Conservation (phyloP, 1,140 invertebrate species). For the Brachionus asplanchnoidis region DNA sequence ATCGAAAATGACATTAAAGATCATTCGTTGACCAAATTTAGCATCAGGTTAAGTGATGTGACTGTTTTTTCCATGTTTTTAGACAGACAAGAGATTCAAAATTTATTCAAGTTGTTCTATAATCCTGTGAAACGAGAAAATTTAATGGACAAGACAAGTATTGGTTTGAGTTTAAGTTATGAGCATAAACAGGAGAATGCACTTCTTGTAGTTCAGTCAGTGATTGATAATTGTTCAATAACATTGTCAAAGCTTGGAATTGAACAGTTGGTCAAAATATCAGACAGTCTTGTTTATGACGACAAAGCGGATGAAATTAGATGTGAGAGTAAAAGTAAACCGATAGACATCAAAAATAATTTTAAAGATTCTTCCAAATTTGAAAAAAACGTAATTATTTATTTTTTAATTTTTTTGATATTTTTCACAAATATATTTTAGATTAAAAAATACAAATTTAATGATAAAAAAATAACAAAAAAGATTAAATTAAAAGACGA, state of each 20-base stretch:
- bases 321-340: neutral
- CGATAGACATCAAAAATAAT: neutral
- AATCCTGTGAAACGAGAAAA: constrained; percentile 44
- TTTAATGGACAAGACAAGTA: constrained; percentile 22
- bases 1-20: constrained; percentile 55
- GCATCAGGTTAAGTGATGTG: constrained; percentile 73
- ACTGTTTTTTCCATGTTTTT: constrained; percentile 75
- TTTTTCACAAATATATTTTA: no score
- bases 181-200: neutral
- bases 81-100: constrained; percentile 50
- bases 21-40: constrained; percentile 43
- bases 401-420: neutral
- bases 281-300: neutral
- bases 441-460: no score
- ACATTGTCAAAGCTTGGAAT: neutral
- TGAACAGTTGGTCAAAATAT: constrained; percentile 13
- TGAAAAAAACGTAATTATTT: neutral
- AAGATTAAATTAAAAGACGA: no score
- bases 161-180: constrained; percentile 2
- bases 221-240: neutral
- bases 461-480: no score
- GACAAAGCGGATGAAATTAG: neutral
- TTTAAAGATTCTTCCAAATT: neutral
- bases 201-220: neutral
- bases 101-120: constrained; percentile 47